A percentile compares a stretch with the other conserved stretches of the same genome.
phyloP scores from a whole-genome alignment of 2,113 vertebrate genomes.

The Phrynosoma blainvillii region DNA sequence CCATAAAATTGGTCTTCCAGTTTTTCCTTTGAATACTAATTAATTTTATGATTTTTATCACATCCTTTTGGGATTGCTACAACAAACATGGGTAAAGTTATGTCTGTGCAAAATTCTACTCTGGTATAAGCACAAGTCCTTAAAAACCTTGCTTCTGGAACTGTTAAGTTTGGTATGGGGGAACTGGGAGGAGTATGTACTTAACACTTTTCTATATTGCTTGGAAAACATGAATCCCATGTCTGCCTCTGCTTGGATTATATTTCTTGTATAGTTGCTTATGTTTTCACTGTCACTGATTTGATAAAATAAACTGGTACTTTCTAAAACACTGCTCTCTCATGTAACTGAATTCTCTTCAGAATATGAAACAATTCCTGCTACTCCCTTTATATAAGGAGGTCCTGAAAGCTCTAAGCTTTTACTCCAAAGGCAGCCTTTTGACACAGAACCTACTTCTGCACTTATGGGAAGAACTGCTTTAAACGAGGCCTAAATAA shows the following conservation, averaged over 20 bases:
- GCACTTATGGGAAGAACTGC: neutral
- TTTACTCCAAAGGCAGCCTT: neutral
- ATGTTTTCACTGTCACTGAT: constrained; percentile 74
- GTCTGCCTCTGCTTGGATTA: neutral
- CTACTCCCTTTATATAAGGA: neutral
- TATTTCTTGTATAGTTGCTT: constrained; percentile 64
- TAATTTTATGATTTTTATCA: neutral
- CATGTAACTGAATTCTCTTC: neutral
- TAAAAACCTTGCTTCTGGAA: constrained; percentile 13
- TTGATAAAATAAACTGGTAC: constrained; percentile 78
- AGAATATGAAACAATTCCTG: neutral
- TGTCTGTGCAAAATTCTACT: rapidly evolving
- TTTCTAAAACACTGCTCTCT: constrained; percentile 68
- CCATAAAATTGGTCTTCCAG: neutral
- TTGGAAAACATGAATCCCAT: constrained; percentile 30
- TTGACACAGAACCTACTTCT: neutral
- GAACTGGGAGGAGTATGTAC: neutral
- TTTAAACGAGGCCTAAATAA: neutral
- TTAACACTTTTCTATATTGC: constrained; percentile 6
- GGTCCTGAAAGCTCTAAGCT: neutral
- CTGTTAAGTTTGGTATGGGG: neutral
- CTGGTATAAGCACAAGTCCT: constrained; percentile 21
- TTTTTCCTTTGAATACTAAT: neutral
- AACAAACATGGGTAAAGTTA: neutral
- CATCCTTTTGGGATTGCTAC: neutral